Percentiles rank a stretch among this genome's conserved stretches.
phyloP scores from a whole-genome alignment of 2,113 vertebrate genomes.

The Amphiprion percula region DNA sequence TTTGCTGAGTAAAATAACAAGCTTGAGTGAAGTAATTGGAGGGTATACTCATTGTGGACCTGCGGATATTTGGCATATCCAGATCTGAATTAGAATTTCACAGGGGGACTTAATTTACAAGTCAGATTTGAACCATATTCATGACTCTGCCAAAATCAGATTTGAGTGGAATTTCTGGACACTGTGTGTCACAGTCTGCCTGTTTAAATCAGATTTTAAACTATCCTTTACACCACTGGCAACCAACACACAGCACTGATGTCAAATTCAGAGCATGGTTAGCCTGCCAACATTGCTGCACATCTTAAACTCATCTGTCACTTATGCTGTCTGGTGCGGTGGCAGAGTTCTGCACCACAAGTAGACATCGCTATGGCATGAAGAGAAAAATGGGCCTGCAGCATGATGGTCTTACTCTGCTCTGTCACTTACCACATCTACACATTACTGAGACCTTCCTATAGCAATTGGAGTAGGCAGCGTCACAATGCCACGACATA shows the following conservation, averaged over 20 bases:
- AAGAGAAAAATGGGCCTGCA: conserved; percentile 18
- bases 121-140: conserved; percentile 28
- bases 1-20: conserved; percentile 28
- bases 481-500: conserved; percentile 5
- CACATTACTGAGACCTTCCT: conserved; percentile 16
- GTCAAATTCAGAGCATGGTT: conserved; percentile 53
- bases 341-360: conserved; percentile 37
- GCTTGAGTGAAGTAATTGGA: conserved; percentile 22
- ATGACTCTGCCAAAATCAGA: conserved; percentile 12
- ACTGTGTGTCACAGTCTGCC: conserved; percentile 21
- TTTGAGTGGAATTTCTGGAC: conserved; percentile 27
- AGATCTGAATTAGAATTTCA: conserved; percentile 27
- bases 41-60: conserved; percentile 10
- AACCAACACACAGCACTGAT: conserved; percentile 31
- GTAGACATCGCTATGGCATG: conserved; percentile 13
- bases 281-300: conserved; percentile 44
- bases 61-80: conserved; percentile 14
- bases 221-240: conserved; percentile 29
- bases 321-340: conserved; percentile 23
- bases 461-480: conserved; percentile 26
- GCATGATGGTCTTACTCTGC: conserved; percentile 7
- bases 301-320: conserved; percentile 59
- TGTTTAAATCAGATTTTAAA: conserved; percentile 51
- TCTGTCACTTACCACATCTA: conserved; percentile 29
- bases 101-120: conserved; percentile 41